These are phyloP conservation scores for Gadus chalcogrammus DNA, from an alignment of 2,113 vertebrate species.

Conservation along the genomic window DNA sequence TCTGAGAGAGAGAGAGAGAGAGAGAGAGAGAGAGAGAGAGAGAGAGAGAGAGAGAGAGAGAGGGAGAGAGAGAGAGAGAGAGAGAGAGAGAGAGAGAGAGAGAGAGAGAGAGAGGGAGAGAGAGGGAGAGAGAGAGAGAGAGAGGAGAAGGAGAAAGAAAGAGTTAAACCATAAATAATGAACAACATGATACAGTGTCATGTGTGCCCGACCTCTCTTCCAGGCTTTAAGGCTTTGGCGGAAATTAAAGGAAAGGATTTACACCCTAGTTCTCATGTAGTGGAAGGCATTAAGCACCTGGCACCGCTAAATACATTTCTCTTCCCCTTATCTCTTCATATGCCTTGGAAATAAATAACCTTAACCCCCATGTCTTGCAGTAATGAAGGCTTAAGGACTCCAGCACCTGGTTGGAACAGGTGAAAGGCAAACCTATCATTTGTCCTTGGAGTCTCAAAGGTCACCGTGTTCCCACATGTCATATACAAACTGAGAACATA, in stretches of 20 bases:
- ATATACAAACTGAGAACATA: neutral
- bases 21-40: too few species aligned
- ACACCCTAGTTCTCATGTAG: neutral
- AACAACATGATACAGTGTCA: neutral
- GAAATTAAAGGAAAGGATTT: neutral
- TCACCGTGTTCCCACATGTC: constrained; percentile 10
- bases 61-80: neutral
- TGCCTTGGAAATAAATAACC: neutral
- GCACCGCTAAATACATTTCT: neutral
- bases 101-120: neutral
- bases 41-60: neutral
- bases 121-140: neutral
- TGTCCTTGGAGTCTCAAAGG: constrained; percentile 11
- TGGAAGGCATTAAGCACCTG: neutral
- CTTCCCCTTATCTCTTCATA: neutral
- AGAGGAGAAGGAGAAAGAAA: neutral
- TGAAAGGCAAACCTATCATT: constrained; percentile 13
- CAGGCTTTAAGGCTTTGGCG: neutral
- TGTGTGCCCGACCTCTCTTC: neutral
- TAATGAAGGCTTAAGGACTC: constrained; percentile 10
- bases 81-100: neutral
- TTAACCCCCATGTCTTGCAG: neutral
- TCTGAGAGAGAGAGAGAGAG: too few species aligned
- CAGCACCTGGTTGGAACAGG: constrained; percentile 26
- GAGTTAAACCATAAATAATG: neutral